A percentile compares a stretch with the other conserved stretches of the same genome.
These are phyloP conservation scores for Thaumatotibia leucotreta DNA, from an alignment of 1,140 invertebrate genomes.

Conservation along the genomic window DNA sequence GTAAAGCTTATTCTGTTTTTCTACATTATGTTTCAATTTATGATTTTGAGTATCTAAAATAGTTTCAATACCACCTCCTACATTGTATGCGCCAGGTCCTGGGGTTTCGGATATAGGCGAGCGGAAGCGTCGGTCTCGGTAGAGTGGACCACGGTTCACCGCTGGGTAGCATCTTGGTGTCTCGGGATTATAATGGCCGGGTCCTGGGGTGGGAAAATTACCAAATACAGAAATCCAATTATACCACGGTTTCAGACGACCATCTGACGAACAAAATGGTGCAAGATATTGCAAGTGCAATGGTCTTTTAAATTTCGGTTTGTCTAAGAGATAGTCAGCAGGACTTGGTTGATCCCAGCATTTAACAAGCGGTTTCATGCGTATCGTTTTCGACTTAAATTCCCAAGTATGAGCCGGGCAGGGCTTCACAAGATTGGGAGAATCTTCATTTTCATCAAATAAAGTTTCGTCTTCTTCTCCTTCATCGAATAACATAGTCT, in stretches of 20 bases:
- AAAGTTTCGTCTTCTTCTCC: constrained; percentile 20
- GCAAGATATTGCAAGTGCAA: constrained; percentile 31
- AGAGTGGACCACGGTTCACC: constrained; percentile 42
- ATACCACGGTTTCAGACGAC: constrained; percentile 54
- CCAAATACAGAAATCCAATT: constrained; percentile 47
- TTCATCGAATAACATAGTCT: constrained; percentile 20
- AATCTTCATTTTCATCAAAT: constrained; percentile 10
- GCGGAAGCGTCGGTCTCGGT: constrained; percentile 37
- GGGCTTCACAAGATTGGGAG: no score
- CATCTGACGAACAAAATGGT: constrained; percentile 53
- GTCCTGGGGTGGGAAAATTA: constrained; percentile 42
- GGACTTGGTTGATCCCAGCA: constrained; percentile 39
- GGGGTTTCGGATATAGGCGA: constrained; percentile 25
- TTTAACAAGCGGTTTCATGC: constrained; percentile 47
- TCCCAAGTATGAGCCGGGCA: constrained; percentile 39
- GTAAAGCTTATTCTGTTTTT: constrained; percentile 39
- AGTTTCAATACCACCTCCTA: constrained; percentile 44
- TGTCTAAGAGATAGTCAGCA: constrained; percentile 27
- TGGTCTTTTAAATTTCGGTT: constrained; percentile 20
- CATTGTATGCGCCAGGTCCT: constrained; percentile 47
- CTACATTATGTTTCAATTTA: constrained; percentile 52
- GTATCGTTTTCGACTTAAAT: constrained; percentile 53
- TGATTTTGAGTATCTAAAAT: constrained; percentile 49
- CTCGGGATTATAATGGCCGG: constrained; percentile 38
- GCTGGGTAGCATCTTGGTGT: constrained; percentile 40